Evolutionary conservation across 2,888 invertebrate species (phyloP), one percentile per base, ranked within the genome.

Genomic region (Trachelus tabidus): DNA sequence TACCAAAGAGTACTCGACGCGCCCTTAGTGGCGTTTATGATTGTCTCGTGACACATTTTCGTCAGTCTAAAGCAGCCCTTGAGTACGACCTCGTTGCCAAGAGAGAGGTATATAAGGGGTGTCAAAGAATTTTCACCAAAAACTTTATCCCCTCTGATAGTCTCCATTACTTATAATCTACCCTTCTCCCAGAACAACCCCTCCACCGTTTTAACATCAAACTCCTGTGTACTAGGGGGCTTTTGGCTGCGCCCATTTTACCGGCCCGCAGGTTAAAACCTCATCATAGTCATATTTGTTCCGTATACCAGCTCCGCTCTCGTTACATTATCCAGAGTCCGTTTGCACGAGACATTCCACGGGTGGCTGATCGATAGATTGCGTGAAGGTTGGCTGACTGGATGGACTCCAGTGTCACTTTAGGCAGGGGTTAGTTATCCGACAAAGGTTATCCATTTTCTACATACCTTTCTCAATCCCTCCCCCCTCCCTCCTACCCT

Each of bases 371-470:
- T 77, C 73, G 73, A 77, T 77, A 23, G 56, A 56, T 23, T 23
- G 23, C 23, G 56, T 6, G 0, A 6, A 23, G 56, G 23, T 23
- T 56, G 56, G 56, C 56, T 23, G 23, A 9, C 56, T 56, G 23
- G 23, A 56, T 56, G 23, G 23, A 6, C 23, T 56, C 23, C 2
- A 15, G 56, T 56, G 56, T 56, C 56, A 56, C 56, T 56, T 71
- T 75, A 74, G 69, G 69, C 75, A 71, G 74, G 75, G 77, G 77
- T 74, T 75, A 75, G 77, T 77, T 77, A 77, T 75, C 77, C 77
- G 56, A 77, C 71, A 75, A 74, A 75, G 75, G 77, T 75, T 77
- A 77, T 77, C 77, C 77, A 77, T 77, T 75, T 75, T 75, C 75
- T 69, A 15, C 71, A 23, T 31, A 77, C 68, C 73, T 33, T 56